Evolutionary conservation across 1,140 invertebrate genomes (phyloP).

Genomic region (Panulirus ornatus): DNA sequence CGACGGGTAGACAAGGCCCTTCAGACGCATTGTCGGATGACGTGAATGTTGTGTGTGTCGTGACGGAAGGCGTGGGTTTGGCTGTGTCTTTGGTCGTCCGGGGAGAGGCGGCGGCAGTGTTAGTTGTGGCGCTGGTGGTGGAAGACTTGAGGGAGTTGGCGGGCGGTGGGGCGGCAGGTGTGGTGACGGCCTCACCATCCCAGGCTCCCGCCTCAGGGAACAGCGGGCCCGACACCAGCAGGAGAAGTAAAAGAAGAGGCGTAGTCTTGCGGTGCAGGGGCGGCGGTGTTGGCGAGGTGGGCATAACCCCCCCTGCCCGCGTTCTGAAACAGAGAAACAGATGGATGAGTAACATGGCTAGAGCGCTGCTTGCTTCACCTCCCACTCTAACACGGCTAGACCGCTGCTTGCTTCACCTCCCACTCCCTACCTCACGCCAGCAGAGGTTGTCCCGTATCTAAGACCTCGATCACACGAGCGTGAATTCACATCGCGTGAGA

Average conservation of each 20-base stretch:
- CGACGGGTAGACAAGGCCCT: background rate
- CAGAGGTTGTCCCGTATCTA: background rate
- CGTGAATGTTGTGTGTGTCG: background rate
- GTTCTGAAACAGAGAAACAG: conserved; percentile 33
- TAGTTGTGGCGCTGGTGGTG: background rate
- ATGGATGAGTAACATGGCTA: too few species aligned
- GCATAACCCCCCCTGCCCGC: conserved; percentile 65
- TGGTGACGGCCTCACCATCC: background rate
- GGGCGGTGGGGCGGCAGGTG: background rate
- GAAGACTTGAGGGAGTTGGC: conserved; percentile 30
- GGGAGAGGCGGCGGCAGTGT: background rate
- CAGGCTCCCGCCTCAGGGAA: background rate
- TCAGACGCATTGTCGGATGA: background rate
- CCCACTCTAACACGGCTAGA: background rate
- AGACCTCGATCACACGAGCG: background rate
- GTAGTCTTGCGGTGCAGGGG: conserved; percentile 29
- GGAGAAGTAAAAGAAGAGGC: conserved; percentile 24
- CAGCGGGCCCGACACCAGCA: background rate
- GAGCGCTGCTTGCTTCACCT: background rate
- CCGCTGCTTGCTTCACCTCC: too few species aligned
- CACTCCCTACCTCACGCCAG: too few species aligned
- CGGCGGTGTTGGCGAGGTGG: conserved; percentile 23
- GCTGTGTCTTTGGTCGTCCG: background rate
- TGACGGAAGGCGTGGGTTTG: background rate
- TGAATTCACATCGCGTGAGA: background rate